Base-by-base conservation (phyloP, 2,888 invertebrate species). In the Drosophila hamatofila region DNA sequence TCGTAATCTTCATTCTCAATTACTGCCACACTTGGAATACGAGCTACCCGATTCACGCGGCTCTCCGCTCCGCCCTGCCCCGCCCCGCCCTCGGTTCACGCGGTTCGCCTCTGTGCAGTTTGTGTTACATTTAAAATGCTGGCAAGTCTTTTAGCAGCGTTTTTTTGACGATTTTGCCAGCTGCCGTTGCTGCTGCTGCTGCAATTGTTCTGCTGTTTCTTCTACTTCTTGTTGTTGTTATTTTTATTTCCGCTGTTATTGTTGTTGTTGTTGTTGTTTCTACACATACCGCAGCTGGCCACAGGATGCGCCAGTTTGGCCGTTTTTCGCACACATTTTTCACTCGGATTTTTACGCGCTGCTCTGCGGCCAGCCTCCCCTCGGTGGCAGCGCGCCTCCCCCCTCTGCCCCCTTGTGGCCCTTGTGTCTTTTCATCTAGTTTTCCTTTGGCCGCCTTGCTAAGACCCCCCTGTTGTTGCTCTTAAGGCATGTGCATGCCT, bases 271-370 rank as follows among this genome's bases (percentile, higher is more conserved):
- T 58, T 54, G 48, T 57, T 70, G 51, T 42, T 63, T 61, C 23
- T 54, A 39, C 57, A 78, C 63, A 76, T 73, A 27, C 69, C 64
- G 58, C 48, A 65, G 72, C 72, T 80, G 78, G 83, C 83, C 87
- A 77, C 81, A 83, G 87, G 86, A 86, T 83, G 86, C 87, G 80
- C 81, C 83, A 68, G 70, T 80, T 84, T 78, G 75, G 66, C 72
- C 76, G 64, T 66, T 80, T 80, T 85, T 83, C 78, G 58, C 76
- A 81, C 71, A 83, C 71, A 85, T 80, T 79, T 85, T 74, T 77
- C 72, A 73, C 62, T 78, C 52, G 67, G 52, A 77, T 64, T 70
- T 75, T 73, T 71, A 72, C 81, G 61, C 75, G 80, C 65, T 75
- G 80, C 66, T 64, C 72, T 68, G 52, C 35, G 70, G 66, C 44